Conservation (phyloP, 2,797 vertebrate genomes). For the Luscinia megarhynchos region DNA sequence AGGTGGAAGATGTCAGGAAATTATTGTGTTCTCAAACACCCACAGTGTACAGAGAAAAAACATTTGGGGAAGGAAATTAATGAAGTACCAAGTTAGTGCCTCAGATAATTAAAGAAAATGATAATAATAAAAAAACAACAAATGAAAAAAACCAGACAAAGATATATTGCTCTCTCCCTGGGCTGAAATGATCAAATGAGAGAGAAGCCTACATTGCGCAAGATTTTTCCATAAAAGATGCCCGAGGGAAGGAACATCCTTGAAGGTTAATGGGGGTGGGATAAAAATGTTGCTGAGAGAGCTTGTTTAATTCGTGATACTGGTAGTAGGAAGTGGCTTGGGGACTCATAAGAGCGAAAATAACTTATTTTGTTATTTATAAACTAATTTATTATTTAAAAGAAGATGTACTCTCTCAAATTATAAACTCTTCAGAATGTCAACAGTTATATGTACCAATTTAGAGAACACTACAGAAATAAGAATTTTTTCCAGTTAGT, state of each 20-base stretch:
- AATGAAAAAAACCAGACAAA: neutral
- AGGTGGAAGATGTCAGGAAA: neutral
- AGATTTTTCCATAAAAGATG: neutral
- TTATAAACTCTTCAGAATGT: neutral
- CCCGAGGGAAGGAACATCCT: neutral
- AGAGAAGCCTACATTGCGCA: neutral
- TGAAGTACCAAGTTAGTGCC: neutral
- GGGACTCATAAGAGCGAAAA: neutral
- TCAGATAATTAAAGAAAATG: neutral
- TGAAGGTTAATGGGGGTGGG: neutral
- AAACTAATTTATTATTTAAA: slow-evolving; percentile 6
- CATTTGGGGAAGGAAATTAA: neutral
- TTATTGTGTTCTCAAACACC: neutral
- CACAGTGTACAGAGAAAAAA: neutral
- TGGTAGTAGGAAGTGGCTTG: neutral
- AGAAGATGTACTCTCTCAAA: neutral
- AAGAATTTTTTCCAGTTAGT: neutral
- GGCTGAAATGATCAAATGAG: neutral
- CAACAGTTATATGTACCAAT: neutral
- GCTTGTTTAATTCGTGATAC: neutral
- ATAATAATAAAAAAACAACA: neutral
- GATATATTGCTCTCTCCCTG: neutral
- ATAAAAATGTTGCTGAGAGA: neutral
- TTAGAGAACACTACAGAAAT: neutral
- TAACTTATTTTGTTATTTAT: neutral